Evolutionary conservation across 2,888 invertebrate species (phyloP).

Genomic region (Tachystola acroxantha): DNA sequence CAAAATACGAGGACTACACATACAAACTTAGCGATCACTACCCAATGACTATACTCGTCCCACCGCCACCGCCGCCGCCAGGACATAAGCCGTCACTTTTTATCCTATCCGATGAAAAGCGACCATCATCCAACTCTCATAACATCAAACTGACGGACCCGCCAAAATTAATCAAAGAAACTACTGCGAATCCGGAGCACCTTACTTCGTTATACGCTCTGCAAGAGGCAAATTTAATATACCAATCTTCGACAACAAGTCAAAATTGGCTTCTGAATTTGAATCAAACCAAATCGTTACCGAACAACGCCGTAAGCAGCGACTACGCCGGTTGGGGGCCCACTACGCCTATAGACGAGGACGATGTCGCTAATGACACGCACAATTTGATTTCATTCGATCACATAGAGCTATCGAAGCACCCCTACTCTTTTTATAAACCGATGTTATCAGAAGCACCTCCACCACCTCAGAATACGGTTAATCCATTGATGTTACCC

Average conservation of each 20-base stretch:
- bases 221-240: slow-evolving; percentile 81
- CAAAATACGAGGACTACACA: slow-evolving; percentile 71
- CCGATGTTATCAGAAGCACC: slow-evolving; percentile 58
- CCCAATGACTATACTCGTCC: slow-evolving; percentile 83
- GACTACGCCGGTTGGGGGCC: slow-evolving; percentile 74
- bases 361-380: slow-evolving; percentile 46
- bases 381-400: slow-evolving; percentile 58
- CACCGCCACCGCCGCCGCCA: slow-evolving; percentile 80
- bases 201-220: slow-evolving; percentile 68
- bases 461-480: slow-evolving; percentile 45
- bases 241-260: slow-evolving; percentile 78
- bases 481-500: slow-evolving; percentile 30
- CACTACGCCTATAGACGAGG: slow-evolving; percentile 56
- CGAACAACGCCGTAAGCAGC: slow-evolving; percentile 52
- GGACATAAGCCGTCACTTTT: slow-evolving; percentile 55
- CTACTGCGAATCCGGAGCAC: slow-evolving; percentile 32
- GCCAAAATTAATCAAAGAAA: slow-evolving; percentile 28
- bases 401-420: slow-evolving; percentile 34
- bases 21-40: slow-evolving; percentile 73
- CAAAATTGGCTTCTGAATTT: slow-evolving; percentile 60
- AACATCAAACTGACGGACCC: slow-evolving; percentile 33
- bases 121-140: slow-evolving; percentile 22
- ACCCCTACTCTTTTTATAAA: slow-evolving; percentile 57
- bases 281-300: slow-evolving; percentile 43
- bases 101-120: slow-evolving; percentile 42